phyloP scores from a whole-genome alignment of 2,113 vertebrate genomes.

The Polyodon spathula region DNA sequence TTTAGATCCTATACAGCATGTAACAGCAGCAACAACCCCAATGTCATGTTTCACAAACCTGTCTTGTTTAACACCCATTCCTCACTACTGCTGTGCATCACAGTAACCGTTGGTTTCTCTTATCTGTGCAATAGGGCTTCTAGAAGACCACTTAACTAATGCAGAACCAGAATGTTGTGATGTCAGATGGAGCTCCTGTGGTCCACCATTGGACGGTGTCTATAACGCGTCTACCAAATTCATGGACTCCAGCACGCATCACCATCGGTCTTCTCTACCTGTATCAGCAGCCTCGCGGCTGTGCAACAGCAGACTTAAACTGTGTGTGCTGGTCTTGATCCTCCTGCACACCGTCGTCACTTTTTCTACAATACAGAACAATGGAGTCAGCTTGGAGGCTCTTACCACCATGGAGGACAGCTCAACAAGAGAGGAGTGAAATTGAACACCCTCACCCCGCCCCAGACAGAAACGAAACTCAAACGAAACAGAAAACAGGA shows the following conservation, averaged over 20 bases:
- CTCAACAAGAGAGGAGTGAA: constrained; percentile 63
- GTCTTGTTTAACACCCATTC: no score
- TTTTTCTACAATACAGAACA: constrained; percentile 61
- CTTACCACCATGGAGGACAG: constrained; percentile 62
- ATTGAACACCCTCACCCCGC: neutral
- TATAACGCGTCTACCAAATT: constrained; percentile 56
- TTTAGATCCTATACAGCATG: no score
- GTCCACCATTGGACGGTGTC: constrained; percentile 41
- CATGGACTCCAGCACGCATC: constrained; percentile 53
- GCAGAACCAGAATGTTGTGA: constrained; percentile 73
- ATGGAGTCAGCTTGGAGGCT: constrained; percentile 54
- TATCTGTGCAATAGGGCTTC: constrained; percentile 50
- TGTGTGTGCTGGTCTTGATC: constrained; percentile 73
- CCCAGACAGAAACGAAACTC: constrained; percentile 19
- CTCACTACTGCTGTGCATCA: neutral
- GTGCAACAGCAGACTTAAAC: constrained; percentile 63
- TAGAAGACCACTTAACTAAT: constrained; percentile 57
- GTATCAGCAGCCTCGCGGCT: constrained; percentile 64
- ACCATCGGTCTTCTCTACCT: constrained; percentile 54
- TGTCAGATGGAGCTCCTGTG: constrained; percentile 69
- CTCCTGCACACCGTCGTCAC: constrained; percentile 77
- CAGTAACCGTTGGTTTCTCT: neutral
- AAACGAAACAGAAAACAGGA: neutral
- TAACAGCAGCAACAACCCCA: no score
- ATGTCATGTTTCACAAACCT: no score